A percentile compares a stretch with the other conserved stretches of the same genome.
phyloP scores from a whole-genome alignment of 2,797 vertebrate genomes.

The Sardinella longiceps region DNA sequence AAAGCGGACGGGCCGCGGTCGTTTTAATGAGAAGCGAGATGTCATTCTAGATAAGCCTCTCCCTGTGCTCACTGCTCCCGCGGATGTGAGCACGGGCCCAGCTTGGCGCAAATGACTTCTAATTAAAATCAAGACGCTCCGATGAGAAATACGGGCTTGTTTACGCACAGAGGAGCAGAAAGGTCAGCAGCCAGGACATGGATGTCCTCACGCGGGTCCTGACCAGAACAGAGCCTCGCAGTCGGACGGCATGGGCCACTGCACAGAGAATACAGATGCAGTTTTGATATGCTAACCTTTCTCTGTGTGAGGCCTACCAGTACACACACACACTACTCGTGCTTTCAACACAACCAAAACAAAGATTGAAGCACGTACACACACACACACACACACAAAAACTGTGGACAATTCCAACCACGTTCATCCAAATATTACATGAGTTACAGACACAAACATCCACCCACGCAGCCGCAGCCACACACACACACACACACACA shows the following conservation, averaged over 20 bases:
- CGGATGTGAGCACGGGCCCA: conserved; percentile 1
- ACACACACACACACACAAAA: too few relatives aligned
- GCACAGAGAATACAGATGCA: neutral
- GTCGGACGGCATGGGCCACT: neutral
- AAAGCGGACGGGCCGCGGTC: conserved; percentile 10
- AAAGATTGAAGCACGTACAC: neutral
- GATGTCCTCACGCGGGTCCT: neutral
- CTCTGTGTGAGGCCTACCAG: neutral
- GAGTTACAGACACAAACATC: neutral
- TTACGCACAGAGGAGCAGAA: neutral
- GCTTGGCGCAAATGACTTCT: neutral
- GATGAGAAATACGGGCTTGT: neutral
- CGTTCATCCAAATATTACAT: neutral
- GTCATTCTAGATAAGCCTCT: conserved; percentile 31
- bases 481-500: neutral
- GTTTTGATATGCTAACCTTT: neutral
- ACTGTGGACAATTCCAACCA: neutral
- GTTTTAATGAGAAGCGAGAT: conserved; percentile 38
- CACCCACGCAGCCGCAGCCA: too few relatives aligned
- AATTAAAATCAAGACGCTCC: conserved; percentile 1
- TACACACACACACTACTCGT: neutral
- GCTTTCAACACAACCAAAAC: neutral
- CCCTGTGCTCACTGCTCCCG: neutral
- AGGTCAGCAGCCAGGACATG: neutral
- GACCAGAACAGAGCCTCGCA: neutral